Evolutionary conservation across 1,140 invertebrate genomes (phyloP).

Genomic region (Nasonia vitripennis): DNA sequence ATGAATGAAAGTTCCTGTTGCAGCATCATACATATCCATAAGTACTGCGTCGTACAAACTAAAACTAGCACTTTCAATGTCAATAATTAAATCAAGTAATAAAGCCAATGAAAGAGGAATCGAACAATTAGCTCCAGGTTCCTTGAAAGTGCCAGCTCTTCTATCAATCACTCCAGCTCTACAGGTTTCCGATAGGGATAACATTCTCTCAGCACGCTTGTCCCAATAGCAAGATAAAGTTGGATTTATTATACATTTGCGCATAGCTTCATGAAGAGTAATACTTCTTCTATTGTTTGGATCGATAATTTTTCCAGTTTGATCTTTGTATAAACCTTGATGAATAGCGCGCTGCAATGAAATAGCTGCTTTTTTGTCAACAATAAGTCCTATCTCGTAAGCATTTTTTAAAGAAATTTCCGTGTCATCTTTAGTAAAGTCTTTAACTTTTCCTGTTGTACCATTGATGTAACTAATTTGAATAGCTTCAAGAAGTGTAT

Average conservation of each 20-base stretch:
- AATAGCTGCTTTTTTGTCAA: conserved; percentile 88
- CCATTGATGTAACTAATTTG: conserved; percentile 84
- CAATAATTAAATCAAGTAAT: conserved; percentile 85
- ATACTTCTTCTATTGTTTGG: conserved; percentile 84
- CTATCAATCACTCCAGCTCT: conserved; percentile 89
- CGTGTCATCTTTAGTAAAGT: conserved; percentile 78
- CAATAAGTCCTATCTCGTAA: conserved; percentile 85
- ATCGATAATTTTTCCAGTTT: conserved; percentile 88
- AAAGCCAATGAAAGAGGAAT: conserved; percentile 84
- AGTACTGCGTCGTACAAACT: conserved; percentile 88
- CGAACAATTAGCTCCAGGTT: conserved; percentile 80
- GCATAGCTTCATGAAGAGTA: conserved; percentile 89
- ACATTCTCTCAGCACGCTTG: conserved; percentile 80
- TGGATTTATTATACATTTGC: conserved; percentile 86
- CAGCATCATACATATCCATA: conserved; percentile 87
- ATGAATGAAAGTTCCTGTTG: conserved; percentile 85
- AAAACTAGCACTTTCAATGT: conserved; percentile 88
- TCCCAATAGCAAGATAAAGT: conserved; percentile 88
- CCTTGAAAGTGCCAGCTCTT: conserved; percentile 84
- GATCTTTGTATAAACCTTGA: conserved; percentile 89
- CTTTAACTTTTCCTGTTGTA: conserved; percentile 82
- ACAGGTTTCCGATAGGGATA: conserved; percentile 86
- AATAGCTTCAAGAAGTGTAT: conserved; percentile 86
- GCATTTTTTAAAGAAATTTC: conserved; percentile 87
- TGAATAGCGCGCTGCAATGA: conserved; percentile 91